phyloP scores from a whole-genome alignment of 2,888 invertebrate species.

The Drosophila meridiana region DNA sequence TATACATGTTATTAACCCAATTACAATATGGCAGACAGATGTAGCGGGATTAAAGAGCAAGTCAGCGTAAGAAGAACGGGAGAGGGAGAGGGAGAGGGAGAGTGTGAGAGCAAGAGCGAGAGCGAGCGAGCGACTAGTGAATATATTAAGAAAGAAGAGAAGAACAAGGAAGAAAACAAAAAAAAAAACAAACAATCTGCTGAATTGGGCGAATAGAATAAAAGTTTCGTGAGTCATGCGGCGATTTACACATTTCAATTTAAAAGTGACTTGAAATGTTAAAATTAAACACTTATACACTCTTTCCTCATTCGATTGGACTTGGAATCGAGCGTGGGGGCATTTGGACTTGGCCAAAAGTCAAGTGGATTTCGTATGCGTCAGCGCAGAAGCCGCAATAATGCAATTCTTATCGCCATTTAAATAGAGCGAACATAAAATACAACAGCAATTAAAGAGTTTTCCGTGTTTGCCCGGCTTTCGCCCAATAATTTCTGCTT shows the following conservation, averaged over 20 bases:
- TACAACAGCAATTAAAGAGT: constrained; percentile 30
- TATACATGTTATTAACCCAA: constrained; percentile 71
- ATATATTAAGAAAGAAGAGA: constrained; percentile 34
- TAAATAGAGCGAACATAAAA: neutral
- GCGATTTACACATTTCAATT: constrained; percentile 21
- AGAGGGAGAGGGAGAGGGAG: neutral
- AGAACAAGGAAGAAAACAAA: neutral
- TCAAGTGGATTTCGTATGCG: constrained; percentile 62
- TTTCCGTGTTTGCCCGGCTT: constrained; percentile 29
- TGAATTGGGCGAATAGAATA: constrained; percentile 26
- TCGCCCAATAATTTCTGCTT: constrained; percentile 26
- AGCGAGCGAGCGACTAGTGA: constrained; percentile 34
- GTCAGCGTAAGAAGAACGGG: neutral
- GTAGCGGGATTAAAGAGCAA: constrained; percentile 27
- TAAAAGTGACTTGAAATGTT: constrained; percentile 16
- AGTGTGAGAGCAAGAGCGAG: neutral
- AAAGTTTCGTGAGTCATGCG: constrained; percentile 42
- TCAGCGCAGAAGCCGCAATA: constrained; percentile 49
- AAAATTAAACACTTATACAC: constrained; percentile 26
- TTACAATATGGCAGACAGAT: constrained; percentile 63
- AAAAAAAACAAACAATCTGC: constrained; percentile 18
- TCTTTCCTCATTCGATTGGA: constrained; percentile 36
- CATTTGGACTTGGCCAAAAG: constrained; percentile 59
- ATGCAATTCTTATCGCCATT: constrained; percentile 50
- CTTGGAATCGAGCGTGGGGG: constrained; percentile 30